These are phyloP conservation scores for Apistogramma diplotaenia DNA, from an alignment of 2,113 vertebrate species.

Conservation along the genomic window DNA sequence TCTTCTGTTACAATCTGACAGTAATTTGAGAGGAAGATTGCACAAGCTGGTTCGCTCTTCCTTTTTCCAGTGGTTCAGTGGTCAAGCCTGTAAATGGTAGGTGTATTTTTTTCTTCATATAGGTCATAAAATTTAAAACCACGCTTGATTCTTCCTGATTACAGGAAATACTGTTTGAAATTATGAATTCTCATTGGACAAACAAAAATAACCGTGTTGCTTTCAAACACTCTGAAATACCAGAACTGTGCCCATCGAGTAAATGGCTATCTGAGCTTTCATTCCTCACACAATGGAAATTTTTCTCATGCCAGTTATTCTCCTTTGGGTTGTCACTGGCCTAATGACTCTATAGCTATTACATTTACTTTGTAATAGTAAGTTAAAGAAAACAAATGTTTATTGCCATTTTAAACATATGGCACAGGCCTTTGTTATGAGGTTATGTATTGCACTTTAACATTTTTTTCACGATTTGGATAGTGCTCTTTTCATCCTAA, in stretches of 20 bases:
- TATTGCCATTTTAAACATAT: not conserved
- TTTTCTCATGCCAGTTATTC: not conserved
- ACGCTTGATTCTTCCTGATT: not conserved
- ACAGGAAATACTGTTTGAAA: not conserved
- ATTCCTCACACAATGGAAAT: not conserved
- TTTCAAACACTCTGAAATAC: not conserved
- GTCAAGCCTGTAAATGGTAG: not conserved
- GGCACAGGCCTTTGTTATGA: not conserved
- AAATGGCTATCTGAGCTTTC: not conserved
- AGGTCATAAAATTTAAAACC: not conserved
- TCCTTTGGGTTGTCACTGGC: not conserved
- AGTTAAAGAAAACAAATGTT: not conserved
- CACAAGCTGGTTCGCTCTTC: not conserved
- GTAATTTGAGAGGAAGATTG: conserved; percentile 18
- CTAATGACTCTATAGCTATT: not conserved
- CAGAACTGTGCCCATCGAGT: not conserved
- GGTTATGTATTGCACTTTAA: not conserved
- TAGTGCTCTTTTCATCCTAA: not conserved
- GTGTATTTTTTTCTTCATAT: not conserved
- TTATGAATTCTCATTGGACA: not conserved
- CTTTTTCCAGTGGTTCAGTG: not conserved
- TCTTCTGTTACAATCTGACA: not conserved
- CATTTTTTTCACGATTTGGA: no score
- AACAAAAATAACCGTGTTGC: not conserved
- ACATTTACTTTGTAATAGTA: not conserved